Evolutionary conservation across 2,113 vertebrate species (phyloP).

Genomic region (Myiozetetes cayanensis): DNA sequence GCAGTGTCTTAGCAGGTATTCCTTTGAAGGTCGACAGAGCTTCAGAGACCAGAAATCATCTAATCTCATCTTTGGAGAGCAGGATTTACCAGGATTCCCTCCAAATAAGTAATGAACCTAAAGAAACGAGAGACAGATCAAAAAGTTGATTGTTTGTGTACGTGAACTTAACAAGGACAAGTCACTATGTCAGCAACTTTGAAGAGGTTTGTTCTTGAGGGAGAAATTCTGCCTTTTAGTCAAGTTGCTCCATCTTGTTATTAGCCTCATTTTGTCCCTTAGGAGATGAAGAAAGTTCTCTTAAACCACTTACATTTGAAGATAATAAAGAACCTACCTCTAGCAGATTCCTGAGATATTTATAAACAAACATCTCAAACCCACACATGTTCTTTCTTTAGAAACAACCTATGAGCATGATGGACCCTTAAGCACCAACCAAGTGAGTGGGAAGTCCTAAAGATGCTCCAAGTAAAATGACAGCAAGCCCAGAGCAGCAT

Average conservation of each 20-base stretch:
- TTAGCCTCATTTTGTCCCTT: not conserved
- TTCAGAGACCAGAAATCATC: slow-evolving; percentile 99
- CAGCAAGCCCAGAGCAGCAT: not conserved
- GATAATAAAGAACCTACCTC: not conserved
- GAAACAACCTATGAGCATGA: not conserved
- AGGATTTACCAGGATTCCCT: slow-evolving; percentile 97
- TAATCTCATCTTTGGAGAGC: slow-evolving; percentile 97
- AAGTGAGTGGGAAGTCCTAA: not conserved
- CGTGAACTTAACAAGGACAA: not conserved
- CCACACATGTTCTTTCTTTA: not conserved
- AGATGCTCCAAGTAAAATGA: not conserved
- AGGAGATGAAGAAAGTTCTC: not conserved
- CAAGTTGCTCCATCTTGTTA: not conserved
- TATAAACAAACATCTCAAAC: not conserved
- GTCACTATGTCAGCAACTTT: not conserved
- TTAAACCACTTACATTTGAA: not conserved
- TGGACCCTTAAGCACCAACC: not conserved
- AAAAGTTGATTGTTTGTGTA: not conserved
- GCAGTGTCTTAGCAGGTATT: slow-evolving; percentile 96
- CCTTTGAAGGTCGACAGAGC: slow-evolving; percentile 96
- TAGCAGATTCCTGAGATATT: not conserved
- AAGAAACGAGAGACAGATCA: slow-evolving; percentile 31
- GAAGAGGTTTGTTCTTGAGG: not conserved
- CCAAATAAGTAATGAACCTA: slow-evolving; percentile 99
- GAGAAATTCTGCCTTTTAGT: not conserved